Evolutionary conservation across 35 echinoderm and acorn worm species (phyloP), one percentile per base, ranked within the genome.

Genomic region (Stichopus chloronotus): DNA sequence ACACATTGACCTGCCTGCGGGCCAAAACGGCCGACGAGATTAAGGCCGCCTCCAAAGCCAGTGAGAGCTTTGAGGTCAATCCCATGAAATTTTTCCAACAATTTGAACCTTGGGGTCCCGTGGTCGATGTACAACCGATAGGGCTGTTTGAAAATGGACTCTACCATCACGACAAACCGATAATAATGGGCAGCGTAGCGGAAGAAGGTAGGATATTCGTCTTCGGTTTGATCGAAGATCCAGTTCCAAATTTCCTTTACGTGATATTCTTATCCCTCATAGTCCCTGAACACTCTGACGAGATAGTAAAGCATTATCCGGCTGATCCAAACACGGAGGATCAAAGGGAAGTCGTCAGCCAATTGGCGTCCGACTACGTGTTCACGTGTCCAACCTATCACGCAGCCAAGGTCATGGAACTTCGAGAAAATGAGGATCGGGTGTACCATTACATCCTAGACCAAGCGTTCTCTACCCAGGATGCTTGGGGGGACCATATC

Each of bases 361-460:
- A 23, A 17, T 11, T 90, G 5, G 58, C 53, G 3, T 83, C 86
- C n/a, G 86, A 94, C 78, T 89, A 90, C 53, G 43, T 91, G 76
- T 94, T 94, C 63, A 54, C 30, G 5, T 94, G 93, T 81, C 19
- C 93, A 0, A 78, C 20, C 11, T 43, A 71, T 8, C 77, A 89
- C 25, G 79, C 80, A 74, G 61, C 87, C 9, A 89, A 88, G 17
- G 52, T 93, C 8, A 59, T 81, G 16, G 30, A 43, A 43, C 30
- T 43, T 43, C 30, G 3, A 43, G 16, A 76, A 24, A 56, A 76
- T 0, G 84, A 55, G 0, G 16, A 57, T 14, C 16, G 61, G 23
- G 72, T 95, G 52, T 95, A 88, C 56, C 84, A 88, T 87, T 95
- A 95, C 77, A 52, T 95, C 11, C 89, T 93, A 17, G 91, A 95